Conservation (phyloP, 2,888 invertebrate species). For the Papilio elwesi region DNA sequence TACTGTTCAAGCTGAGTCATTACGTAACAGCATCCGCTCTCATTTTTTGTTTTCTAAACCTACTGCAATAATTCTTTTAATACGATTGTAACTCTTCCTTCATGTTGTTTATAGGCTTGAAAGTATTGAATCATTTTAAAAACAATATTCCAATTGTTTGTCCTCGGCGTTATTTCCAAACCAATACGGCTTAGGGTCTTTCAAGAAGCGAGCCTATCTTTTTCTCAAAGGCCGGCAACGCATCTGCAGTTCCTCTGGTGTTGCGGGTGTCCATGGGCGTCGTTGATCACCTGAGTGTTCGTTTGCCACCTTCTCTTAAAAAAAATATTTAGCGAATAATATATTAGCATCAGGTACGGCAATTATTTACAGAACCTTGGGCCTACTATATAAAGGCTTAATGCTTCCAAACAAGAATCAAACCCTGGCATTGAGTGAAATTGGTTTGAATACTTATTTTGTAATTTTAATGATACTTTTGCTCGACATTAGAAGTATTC, state of each 20-base stretch:
- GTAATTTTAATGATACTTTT: neutral
- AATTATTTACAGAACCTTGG: neutral
- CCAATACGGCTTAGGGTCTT: too few relatives aligned
- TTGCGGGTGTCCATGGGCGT: too few relatives aligned
- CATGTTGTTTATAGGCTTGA: too few relatives aligned
- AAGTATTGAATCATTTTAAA: neutral
- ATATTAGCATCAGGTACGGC: neutral
- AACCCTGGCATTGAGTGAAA: neutral
- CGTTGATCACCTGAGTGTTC: too few relatives aligned
- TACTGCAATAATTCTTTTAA: neutral
- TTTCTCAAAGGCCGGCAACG: too few relatives aligned
- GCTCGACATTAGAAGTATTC: neutral
- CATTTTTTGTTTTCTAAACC: conserved; percentile 15
- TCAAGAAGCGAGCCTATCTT: too few relatives aligned
- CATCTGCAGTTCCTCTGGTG: too few relatives aligned
- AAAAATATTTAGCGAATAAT: too few relatives aligned
- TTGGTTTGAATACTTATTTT: neutral
- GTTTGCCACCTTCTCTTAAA: too few relatives aligned
- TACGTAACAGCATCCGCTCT: conserved; percentile 30
- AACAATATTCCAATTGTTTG: neutral
- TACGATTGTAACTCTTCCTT: neutral
- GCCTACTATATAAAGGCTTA: too few relatives aligned
- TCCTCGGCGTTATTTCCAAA: too few relatives aligned
- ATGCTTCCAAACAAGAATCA: neutral
- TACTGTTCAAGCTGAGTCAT: conserved; percentile 18